Evolutionary conservation across 2,113 vertebrate genomes (phyloP), one percentile per base, ranked within the genome.

Genomic region (Nyctereutes procyonoides): DNA sequence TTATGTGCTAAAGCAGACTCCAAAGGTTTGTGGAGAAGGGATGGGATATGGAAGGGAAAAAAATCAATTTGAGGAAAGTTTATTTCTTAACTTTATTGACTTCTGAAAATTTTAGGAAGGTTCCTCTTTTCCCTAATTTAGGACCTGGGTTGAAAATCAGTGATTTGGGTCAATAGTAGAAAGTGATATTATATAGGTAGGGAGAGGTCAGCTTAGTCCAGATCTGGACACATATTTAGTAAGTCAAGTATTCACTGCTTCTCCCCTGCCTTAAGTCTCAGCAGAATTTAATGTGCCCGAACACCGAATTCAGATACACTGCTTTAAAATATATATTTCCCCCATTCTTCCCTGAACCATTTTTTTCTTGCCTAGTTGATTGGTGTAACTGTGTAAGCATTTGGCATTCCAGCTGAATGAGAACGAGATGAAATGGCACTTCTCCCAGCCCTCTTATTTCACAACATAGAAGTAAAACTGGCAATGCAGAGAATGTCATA

Each of bases 381-480:
- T 88, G 62, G 38, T 62, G 2, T 43, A 16, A 0, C 91, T 60
- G 43, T 93, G 88, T 93, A 67, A 94, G 77, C 67, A 73, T 86
- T 97, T 77, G 13, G 10, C 35, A 90, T 8, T 12, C 90, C 88
- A 77, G 80, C 0, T 28, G 97, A 89, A 93, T 32, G 9, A 97
- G 91, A 97, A 97, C 3, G 53, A 95, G 86, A 93, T 0, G 3
- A 96, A 95, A 95, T 94, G 97, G 93, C 98, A 98, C 97, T 62
- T 98, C 93, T 96, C 93, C 96, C 90, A 96, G 84, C 89, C 92
- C 85, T 96, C 88, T 38, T 17, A 95, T 81, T 93, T 96, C 97
- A 95, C 83, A 60, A 71, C 22, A 86, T 16, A 87, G 38, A 98
- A 97, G 92, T 93, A 88, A 96, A 97, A 98, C 97, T 97, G 98